Conservation (phyloP, 2,797 vertebrate species). For the Hafferia zeledoni region DNA sequence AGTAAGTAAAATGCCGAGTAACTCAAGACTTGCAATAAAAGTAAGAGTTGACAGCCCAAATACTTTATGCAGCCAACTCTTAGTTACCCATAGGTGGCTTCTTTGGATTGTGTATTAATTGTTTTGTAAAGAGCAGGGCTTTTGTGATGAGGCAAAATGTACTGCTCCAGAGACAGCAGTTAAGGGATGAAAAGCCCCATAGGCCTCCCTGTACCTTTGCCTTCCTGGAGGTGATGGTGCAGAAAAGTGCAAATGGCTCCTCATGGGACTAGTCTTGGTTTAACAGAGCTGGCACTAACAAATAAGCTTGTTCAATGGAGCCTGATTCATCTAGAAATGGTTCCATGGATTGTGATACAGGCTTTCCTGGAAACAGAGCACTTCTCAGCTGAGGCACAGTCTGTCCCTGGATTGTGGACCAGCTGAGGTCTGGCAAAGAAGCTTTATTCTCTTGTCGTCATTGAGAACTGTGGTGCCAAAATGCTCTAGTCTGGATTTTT, state of each 20-base stretch:
- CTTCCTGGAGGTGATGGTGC: neutral
- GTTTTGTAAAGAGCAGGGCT: neutral
- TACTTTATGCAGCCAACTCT: neutral
- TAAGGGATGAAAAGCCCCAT: neutral
- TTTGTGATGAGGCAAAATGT: neutral
- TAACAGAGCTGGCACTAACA: neutral
- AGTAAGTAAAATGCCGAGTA: neutral
- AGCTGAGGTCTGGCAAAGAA: neutral
- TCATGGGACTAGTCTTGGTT: neutral
- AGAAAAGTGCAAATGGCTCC: neutral
- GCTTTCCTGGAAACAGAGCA: neutral
- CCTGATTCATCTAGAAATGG: neutral
- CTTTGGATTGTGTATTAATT: neutral
- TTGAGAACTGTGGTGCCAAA: neutral
- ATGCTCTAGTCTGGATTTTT: neutral
- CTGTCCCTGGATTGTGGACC: neutral
- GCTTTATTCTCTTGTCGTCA: neutral
- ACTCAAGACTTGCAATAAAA: neutral
- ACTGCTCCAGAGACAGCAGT: neutral
- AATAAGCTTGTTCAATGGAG: neutral
- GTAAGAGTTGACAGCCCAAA: neutral
- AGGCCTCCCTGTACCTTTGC: too few species aligned
- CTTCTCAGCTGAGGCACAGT: neutral
- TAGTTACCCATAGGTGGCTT: neutral
- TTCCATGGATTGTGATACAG: neutral